Percentiles rank a stretch among this genome's conserved stretches.
Conservation (phyloP, 2,113 vertebrate genomes). For the Scopus umbretta region DNA sequence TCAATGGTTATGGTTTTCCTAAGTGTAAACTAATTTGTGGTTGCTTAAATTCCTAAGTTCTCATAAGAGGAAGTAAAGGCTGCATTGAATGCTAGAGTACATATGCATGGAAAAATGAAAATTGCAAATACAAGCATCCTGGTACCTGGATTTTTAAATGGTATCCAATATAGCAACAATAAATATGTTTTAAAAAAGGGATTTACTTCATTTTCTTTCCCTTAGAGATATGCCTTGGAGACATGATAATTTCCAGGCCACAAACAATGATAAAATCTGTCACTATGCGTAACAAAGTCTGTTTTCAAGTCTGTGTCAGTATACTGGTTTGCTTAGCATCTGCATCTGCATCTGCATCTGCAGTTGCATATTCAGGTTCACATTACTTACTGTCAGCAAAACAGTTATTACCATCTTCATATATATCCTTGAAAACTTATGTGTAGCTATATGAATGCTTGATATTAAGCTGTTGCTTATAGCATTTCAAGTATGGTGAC, state of each 20-base stretch:
- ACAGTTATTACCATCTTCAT: not conserved
- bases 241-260: not conserved
- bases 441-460: not conserved
- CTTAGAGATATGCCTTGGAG: not conserved
- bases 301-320: not conserved
- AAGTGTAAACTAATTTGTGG: not conserved
- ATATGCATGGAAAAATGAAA: not conserved
- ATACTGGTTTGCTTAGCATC: not conserved
- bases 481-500: not conserved
- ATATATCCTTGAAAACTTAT: not conserved
- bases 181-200: not conserved
- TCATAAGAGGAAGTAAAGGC: not conserved
- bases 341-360: not conserved
- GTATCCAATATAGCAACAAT: not conserved
- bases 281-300: not conserved
- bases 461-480: not conserved
- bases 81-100: not conserved
- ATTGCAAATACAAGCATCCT: not conserved
- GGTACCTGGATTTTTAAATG: not conserved
- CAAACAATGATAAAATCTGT: not conserved
- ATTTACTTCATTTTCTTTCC: not conserved
- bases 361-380: not conserved
- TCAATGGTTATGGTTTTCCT: not conserved
- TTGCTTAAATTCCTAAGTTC: not conserved
- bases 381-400: not conserved